These are phyloP conservation scores for Ptilorrhoa leucosticta DNA, from an alignment of 2,113 vertebrate species.

Conservation along the genomic window DNA sequence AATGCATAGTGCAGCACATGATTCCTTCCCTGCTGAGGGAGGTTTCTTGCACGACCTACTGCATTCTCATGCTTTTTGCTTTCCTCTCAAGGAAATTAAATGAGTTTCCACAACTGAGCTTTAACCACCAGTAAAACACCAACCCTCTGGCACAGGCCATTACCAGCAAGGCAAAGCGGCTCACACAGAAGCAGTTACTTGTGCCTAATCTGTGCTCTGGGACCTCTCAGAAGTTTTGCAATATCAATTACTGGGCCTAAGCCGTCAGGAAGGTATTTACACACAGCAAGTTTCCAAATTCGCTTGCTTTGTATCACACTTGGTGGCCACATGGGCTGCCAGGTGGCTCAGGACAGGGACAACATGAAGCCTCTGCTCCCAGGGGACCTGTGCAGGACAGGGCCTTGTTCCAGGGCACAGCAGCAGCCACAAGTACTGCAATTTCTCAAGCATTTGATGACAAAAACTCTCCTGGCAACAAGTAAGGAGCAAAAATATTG, in stretches of 20 bases:
- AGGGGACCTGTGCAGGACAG: rapidly evolving
- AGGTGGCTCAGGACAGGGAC: neutral
- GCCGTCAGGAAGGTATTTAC: neutral
- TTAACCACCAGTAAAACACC: neutral
- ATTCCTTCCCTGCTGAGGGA: neutral
- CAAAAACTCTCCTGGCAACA: neutral
- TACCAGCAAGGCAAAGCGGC: neutral
- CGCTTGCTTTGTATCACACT: neutral
- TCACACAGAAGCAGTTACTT: neutral
- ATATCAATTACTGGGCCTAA: neutral
- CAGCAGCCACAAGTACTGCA: neutral
- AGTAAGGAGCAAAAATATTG: neutral
- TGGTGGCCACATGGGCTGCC: neutral
- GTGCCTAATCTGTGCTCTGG: neutral
- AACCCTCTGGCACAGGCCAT: neutral
- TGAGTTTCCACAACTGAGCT: neutral
- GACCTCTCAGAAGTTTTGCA: neutral
- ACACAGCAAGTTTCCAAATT: neutral
- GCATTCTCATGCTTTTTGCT: neutral
- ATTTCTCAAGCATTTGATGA: neutral
- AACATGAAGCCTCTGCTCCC: neutral
- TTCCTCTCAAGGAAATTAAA: neutral
- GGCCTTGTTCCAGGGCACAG: neutral
- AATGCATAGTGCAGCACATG: rapidly evolving
- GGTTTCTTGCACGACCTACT: rapidly evolving